Percentiles rank a stretch among this genome's conserved stretches.
Conservation (phyloP, 1,140 invertebrate species). For the Dendrolimus punctatus region DNA sequence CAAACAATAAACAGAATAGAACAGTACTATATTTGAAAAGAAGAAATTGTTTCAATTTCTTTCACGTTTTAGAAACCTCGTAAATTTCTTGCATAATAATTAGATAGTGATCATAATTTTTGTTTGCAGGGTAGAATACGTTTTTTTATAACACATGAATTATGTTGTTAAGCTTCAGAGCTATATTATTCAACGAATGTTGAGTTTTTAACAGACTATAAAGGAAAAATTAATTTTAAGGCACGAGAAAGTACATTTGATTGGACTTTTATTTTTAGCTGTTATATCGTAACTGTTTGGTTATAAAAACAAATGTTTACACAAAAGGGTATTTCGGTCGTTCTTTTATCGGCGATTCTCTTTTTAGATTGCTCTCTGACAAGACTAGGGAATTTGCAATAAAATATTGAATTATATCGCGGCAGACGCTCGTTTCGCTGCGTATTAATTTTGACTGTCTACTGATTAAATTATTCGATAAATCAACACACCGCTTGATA, state of each 20-base stretch:
- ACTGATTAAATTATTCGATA: slow-evolving; percentile 11
- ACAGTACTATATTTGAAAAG: too few relatives aligned
- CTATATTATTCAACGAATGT: too few relatives aligned
- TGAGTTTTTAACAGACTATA: too few relatives aligned
- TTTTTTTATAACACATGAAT: too few relatives aligned
- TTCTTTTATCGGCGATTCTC: slow-evolving; percentile 18
- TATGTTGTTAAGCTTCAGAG: too few relatives aligned
- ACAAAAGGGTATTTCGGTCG: slow-evolving; percentile 9
- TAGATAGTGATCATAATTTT: too few relatives aligned
- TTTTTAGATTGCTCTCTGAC: slow-evolving; percentile 6
- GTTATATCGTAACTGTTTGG: slow-evolving; percentile 7
- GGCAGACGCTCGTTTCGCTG: slow-evolving; percentile 1
- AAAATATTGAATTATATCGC: slow-evolving; percentile 13
- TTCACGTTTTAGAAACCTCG: too few relatives aligned
- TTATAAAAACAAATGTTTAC: slow-evolving; percentile 16
- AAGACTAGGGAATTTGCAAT: slow-evolving; percentile 5
- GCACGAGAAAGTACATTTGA: not conserved
- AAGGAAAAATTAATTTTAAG: too few relatives aligned
- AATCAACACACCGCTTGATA: slow-evolving; percentile 6
- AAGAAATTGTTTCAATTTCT: too few relatives aligned
- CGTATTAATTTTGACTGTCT: slow-evolving; percentile 7
- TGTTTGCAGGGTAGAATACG: too few relatives aligned
- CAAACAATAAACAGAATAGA: too few relatives aligned
- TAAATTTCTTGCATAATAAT: too few relatives aligned
- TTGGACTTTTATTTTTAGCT: slow-evolving; percentile 1